These are phyloP conservation scores for Micronycteris hirsuta DNA, from an alignment of 2,113 vertebrate genomes.

Conservation along the genomic window DNA sequence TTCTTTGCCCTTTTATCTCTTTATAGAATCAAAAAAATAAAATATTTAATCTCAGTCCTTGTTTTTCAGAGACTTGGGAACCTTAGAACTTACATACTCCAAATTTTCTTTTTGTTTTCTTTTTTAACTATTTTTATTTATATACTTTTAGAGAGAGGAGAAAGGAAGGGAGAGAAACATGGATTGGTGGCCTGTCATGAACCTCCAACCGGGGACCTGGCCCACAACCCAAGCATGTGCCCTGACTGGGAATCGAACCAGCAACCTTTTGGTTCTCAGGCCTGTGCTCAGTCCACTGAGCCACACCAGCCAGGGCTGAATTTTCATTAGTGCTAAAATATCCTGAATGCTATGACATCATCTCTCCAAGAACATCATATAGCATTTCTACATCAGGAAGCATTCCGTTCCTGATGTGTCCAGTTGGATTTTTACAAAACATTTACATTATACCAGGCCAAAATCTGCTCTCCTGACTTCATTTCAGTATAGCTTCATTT, in stretches of 20 bases:
- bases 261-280: no score
- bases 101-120: neutral
- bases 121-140: no score
- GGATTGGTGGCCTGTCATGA: no score
- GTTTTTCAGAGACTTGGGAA: neutral
- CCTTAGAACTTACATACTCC: neutral
- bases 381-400: neutral
- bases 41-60: neutral
- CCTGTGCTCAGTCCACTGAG: no score
- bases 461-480: neutral
- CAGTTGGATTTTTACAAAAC: neutral
- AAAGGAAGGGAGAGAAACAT: no score
- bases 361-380: neutral
- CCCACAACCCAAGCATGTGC: no score
- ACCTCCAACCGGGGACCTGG: no score
- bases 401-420: neutral
- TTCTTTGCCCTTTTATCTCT: neutral
- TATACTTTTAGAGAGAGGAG: no score
- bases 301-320: neutral
- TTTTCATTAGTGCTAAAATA: neutral
- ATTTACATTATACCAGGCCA: neutral
- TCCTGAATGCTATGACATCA: rapidly evolving
- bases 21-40: neutral
- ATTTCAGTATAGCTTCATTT: neutral
- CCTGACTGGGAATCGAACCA: no score